A percentile compares a stretch with the other conserved stretches of the same genome.
Conservation (phyloP, 1,140 invertebrate species). For the Maconellicoccus hirsutus region DNA sequence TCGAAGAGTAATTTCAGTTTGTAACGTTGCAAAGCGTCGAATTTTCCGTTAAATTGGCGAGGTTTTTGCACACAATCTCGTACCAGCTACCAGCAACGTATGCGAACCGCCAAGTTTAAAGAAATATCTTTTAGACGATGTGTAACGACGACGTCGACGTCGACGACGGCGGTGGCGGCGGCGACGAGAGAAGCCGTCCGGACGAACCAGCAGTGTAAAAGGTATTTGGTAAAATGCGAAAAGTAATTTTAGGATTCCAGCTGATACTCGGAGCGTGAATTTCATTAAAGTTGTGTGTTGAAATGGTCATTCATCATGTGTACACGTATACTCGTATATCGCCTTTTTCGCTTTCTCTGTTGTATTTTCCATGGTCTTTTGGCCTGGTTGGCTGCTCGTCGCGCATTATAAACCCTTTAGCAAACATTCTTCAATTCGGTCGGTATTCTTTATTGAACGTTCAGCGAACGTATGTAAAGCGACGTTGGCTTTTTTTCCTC, state of each 20-base stretch:
- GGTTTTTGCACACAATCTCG: too few relatives aligned
- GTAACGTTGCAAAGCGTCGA: too few relatives aligned
- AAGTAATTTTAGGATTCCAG: conserved; percentile 21
- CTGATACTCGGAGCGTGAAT: conserved; percentile 19
- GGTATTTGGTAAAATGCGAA: conserved; percentile 8
- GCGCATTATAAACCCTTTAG: background rate
- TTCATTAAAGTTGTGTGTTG: conserved; percentile 14
- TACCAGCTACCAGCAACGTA: too few relatives aligned
- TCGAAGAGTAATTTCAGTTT: too few relatives aligned
- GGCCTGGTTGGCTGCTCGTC: background rate
- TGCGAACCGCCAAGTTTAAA: too few relatives aligned
- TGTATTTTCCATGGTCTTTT: background rate
- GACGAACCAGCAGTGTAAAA: background rate
- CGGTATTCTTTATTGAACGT: background rate
- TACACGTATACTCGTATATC: background rate
- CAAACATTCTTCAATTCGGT: background rate
- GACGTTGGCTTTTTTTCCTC: background rate
- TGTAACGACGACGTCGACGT: too few relatives aligned
- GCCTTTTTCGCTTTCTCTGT: background rate
- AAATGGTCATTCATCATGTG: conserved; percentile 20
- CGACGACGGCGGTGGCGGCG: too few relatives aligned
- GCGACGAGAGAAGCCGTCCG: too few relatives aligned
- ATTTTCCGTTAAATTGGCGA: too few relatives aligned
- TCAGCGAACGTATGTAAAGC: background rate
- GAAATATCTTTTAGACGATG: too few relatives aligned